phyloP scores from a whole-genome alignment of 2,888 invertebrate species.

The Anoplius nigerrimus region DNA sequence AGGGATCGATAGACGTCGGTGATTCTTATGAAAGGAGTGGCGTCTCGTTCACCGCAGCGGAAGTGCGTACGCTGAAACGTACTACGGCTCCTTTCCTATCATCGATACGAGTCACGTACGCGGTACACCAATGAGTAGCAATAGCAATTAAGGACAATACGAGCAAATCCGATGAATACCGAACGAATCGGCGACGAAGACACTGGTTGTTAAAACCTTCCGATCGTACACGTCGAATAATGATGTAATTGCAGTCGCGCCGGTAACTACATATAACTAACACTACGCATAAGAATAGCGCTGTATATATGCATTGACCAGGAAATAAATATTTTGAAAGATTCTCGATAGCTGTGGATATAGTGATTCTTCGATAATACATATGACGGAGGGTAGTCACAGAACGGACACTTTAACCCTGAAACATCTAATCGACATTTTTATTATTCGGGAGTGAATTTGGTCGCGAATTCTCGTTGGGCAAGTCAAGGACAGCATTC shows the following conservation, averaged over 20 bases:
- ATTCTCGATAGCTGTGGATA: constrained; percentile 1
- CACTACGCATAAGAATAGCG: constrained; percentile 27
- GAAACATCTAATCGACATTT: too few relatives aligned
- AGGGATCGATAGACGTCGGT: too few relatives aligned
- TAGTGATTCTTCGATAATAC: background rate
- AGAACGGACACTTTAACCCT: too few relatives aligned
- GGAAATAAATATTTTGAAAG: constrained; percentile 65
- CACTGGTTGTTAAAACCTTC: background rate
- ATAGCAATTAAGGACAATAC: too few relatives aligned
- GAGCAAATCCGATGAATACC: too few relatives aligned
- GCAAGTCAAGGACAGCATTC: background rate
- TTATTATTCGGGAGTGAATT: background rate
- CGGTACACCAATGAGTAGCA: background rate
- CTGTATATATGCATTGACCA: constrained; percentile 47
- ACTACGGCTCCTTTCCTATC: too few relatives aligned
- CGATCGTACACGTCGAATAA: background rate
- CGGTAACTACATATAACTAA: constrained; percentile 37
- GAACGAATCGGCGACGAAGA: constrained; percentile 25
- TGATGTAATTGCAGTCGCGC: constrained; percentile 42
- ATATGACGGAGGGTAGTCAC: background rate
- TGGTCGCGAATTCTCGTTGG: background rate
- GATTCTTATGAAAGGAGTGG: too few relatives aligned
- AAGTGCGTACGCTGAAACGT: too few relatives aligned
- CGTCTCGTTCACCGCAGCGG: too few relatives aligned
- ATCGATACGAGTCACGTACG: too few relatives aligned